Conservation (phyloP, 2,113 vertebrate genomes). For the Marmota monax region DNA sequence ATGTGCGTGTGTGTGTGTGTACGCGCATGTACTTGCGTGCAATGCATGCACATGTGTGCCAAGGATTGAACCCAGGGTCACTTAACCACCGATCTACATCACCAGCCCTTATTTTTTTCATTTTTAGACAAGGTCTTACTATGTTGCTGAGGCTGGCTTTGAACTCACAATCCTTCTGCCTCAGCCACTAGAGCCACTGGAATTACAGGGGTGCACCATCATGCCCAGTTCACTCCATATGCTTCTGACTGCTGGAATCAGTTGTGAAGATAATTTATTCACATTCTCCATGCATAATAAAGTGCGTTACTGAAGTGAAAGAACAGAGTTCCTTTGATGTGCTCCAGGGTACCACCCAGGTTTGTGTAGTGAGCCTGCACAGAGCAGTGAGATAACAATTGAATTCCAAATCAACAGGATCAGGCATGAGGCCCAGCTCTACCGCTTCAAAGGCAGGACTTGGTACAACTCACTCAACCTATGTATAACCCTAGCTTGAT, state of each 20-base stretch:
- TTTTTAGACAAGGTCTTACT: no score
- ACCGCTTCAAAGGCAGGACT: neutral
- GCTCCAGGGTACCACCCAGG: fast-evolving
- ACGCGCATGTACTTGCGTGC: no score
- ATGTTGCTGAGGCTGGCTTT: no score
- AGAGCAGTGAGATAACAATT: neutral
- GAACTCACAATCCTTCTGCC: no score
- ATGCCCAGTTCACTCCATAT: neutral
- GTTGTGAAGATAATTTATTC: neutral
- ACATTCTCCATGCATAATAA: neutral
- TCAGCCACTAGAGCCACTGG: no score
- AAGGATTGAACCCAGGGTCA: no score
- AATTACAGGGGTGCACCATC: no score
- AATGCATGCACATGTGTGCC: no score
- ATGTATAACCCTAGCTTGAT: neutral
- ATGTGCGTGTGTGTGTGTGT: no score
- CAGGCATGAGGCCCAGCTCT: neutral
- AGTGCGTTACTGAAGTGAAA: neutral
- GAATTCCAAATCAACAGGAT: neutral
- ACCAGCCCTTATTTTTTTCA: no score
- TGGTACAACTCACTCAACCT: neutral
- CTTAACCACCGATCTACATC: no score
- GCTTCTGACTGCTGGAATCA: neutral
- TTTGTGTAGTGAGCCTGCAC: neutral
- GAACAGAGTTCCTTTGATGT: neutral